phyloP scores from a whole-genome alignment of 2,113 vertebrate genomes.

The Cinclus mexicanus region DNA sequence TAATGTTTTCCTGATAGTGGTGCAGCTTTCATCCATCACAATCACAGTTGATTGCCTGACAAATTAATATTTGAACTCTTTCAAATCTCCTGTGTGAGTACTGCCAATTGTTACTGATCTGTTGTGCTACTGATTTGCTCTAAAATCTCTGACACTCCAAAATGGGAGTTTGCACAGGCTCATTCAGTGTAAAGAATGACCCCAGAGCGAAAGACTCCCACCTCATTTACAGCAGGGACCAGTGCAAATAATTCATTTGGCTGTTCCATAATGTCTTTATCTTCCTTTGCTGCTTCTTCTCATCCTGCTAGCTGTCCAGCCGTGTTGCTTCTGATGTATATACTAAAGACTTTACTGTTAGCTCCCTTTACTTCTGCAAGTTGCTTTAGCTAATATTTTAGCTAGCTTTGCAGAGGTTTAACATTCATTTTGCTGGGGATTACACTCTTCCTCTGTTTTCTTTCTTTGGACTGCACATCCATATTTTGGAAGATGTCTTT shows the following conservation, averaged over 20 bases:
- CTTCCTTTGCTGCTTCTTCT: constrained; percentile 32
- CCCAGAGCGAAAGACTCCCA: neutral
- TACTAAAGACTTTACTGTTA: constrained; percentile 29
- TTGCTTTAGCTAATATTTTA: constrained; percentile 21
- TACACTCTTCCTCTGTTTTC: constrained; percentile 27
- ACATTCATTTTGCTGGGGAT: constrained; percentile 34
- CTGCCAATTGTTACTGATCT: neutral
- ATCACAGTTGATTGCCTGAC: neutral
- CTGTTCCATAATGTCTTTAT: constrained; percentile 29
- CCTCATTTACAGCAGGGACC: neutral
- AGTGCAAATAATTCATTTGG: constrained; percentile 35
- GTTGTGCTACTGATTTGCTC: neutral
- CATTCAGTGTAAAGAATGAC: constrained; percentile 14
- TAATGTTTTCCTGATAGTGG: neutral
- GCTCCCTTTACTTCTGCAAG: neutral
- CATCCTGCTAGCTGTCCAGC: neutral
- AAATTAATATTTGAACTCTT: neutral
- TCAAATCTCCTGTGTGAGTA: neutral
- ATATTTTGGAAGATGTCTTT: neutral
- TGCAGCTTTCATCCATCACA: neutral
- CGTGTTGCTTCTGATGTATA: neutral
- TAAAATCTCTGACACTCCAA: neutral
- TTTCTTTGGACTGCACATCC: neutral
- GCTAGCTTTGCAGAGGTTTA: constrained; percentile 34
- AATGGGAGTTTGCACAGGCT: neutral